These are phyloP conservation scores for Recurvirostra avosetta DNA, from an alignment of 2,113 vertebrate genomes.

Conservation along the genomic window DNA sequence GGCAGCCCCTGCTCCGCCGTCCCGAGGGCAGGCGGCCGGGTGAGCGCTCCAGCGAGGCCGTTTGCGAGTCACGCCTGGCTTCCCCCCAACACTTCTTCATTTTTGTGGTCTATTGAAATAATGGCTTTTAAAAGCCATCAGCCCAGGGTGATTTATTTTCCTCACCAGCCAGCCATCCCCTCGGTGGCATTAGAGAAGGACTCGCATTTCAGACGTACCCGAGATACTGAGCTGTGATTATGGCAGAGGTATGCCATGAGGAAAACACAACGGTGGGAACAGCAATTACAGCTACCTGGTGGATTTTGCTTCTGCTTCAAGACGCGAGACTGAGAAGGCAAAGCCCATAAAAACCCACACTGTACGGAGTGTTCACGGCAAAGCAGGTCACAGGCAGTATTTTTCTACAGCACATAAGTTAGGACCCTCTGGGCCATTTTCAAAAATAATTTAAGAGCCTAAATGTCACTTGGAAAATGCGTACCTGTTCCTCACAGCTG, in stretches of 20 bases:
- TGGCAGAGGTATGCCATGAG: not conserved
- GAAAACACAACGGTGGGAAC: not conserved
- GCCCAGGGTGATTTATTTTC: not conserved
- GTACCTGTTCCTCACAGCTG: not conserved
- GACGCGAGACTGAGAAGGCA: not conserved
- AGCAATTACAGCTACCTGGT: not conserved
- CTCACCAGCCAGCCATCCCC: not conserved
- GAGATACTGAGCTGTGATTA: not conserved
- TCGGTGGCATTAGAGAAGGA: fast-evolving
- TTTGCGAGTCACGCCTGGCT: not conserved
- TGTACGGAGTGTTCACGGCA: fast-evolving
- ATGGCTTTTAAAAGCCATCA: not conserved
- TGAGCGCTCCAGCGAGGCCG: fast-evolving
- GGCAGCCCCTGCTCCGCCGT: no score
- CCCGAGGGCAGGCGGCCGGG: not conserved
- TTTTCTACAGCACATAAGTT: not conserved
- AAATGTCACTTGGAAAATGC: not conserved
- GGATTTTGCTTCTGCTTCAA: not conserved
- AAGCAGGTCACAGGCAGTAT: not conserved
- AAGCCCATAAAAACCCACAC: not conserved
- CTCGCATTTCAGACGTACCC: not conserved
- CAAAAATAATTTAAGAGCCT: not conserved
- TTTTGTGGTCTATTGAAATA: not conserved
- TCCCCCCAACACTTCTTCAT: not conserved
- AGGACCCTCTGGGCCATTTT: not conserved